These are phyloP conservation scores for Thermophis baileyi DNA, from an alignment of 2,113 vertebrate genomes.

Conservation along the genomic window DNA sequence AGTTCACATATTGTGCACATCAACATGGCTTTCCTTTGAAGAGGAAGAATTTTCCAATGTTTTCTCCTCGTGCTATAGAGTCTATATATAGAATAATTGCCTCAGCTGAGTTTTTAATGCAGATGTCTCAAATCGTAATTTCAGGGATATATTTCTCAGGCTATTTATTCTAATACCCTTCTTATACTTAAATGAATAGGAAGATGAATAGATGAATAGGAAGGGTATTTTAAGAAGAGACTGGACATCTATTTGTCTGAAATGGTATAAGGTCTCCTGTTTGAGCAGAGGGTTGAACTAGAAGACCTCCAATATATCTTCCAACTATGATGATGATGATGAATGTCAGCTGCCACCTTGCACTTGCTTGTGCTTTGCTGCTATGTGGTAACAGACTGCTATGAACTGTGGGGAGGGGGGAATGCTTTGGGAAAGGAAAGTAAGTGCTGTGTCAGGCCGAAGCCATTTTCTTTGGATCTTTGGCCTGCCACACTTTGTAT, in stretches of 20 bases:
- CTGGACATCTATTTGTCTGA: neutral
- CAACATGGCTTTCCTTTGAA: neutral
- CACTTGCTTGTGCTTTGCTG: neutral
- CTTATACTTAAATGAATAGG: neutral
- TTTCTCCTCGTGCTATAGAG: neutral
- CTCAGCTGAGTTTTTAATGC: neutral
- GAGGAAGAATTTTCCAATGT: neutral
- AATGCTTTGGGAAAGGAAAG: neutral
- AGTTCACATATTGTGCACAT: neutral
- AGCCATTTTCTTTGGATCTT: no score
- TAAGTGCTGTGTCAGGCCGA: no score
- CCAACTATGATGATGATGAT: no score
- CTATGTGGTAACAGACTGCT: neutral
- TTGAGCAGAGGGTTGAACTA: neutral
- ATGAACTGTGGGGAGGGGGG: neutral
- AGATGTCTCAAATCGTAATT: neutral
- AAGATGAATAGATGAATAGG: neutral
- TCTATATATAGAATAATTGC: conserved; percentile 12
- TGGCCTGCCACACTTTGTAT: no score
- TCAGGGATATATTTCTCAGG: neutral
- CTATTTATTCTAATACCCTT: neutral
- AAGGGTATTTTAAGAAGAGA: neutral
- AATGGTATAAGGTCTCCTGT: neutral
- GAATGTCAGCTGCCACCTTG: neutral
- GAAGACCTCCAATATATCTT: neutral